A percentile compares a stretch with the other conserved stretches of the same genome.
Conservation (phyloP, 1,140 invertebrate genomes). For the Orius laevigatus region DNA sequence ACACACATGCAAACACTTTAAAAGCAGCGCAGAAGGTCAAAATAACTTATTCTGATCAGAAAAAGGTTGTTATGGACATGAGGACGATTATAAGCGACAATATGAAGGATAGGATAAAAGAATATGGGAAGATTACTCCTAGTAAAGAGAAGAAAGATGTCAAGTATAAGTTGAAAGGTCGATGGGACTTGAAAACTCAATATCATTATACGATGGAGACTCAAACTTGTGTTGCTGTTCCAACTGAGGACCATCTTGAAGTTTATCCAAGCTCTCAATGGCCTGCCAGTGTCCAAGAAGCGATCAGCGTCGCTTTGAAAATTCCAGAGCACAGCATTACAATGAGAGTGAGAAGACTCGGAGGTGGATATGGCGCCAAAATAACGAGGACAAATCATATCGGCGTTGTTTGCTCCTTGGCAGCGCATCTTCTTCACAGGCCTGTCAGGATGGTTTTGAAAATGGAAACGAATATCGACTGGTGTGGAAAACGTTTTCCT, state of each 20-base stretch:
- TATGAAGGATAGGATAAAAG: conserved; percentile 1
- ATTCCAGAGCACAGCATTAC: conserved; percentile 36
- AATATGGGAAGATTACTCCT: conserved; percentile 3
- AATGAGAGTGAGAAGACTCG: conserved; percentile 42
- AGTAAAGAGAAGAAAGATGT: conserved; percentile 11
- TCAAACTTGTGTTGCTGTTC: conserved; percentile 41
- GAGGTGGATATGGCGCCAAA: conserved; percentile 56
- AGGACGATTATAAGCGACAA: conserved; percentile 4
- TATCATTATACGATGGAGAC: conserved; percentile 53
- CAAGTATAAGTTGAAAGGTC: conserved; percentile 32
- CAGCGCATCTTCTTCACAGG: conserved; percentile 36
- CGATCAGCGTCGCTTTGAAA: conserved; percentile 20
- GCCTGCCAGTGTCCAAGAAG: conserved; percentile 22
- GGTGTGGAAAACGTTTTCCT: conserved; percentile 42
- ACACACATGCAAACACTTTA: conserved; percentile 36
- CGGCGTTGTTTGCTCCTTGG: conserved; percentile 42
- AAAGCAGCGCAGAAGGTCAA: conserved; percentile 44
- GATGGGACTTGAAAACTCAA: conserved; percentile 32
- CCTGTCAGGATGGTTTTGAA: conserved; percentile 44
- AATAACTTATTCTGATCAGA: conserved; percentile 34
- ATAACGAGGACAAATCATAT: conserved; percentile 35
- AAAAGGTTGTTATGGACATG: conserved; percentile 2
- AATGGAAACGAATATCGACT: conserved; percentile 45
- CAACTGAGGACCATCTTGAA: conserved; percentile 46
- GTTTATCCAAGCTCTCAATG: conserved; percentile 37